These are phyloP conservation scores for Pluvianellus socialis DNA, from an alignment of 2,113 vertebrate species.

Conservation along the genomic window DNA sequence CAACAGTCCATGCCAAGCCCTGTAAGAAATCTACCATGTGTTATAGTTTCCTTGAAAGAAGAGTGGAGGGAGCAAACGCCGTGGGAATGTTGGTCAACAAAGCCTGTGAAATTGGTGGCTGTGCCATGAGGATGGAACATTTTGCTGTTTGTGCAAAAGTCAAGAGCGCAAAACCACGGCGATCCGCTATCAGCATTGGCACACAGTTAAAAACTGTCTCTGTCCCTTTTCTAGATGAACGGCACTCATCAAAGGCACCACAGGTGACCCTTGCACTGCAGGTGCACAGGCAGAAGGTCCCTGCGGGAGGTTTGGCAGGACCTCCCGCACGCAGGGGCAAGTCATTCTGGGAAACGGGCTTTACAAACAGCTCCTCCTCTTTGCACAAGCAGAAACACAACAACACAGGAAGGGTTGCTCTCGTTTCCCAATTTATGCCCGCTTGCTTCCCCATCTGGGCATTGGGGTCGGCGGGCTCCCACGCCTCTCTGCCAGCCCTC, in stretches of 20 bases:
- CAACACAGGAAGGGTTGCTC: background rate
- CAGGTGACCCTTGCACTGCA: background rate
- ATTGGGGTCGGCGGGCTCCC: background rate
- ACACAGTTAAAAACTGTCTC: background rate
- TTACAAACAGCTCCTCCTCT: slow-evolving; percentile 14
- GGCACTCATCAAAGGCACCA: background rate
- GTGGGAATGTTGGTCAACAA: background rate
- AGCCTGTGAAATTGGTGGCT: background rate
- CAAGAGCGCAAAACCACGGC: background rate
- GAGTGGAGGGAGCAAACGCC: background rate
- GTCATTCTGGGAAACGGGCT: background rate
- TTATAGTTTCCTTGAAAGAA: slow-evolving; percentile 36
- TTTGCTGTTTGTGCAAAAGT: background rate
- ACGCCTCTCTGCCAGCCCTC: background rate
- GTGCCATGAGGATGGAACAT: background rate
- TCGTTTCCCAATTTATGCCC: background rate
- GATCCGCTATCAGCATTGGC: background rate
- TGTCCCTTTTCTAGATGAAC: background rate
- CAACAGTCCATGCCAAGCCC: background rate
- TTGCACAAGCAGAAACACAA: background rate
- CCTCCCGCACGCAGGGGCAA: background rate
- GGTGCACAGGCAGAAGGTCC: background rate
- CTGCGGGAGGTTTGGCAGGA: background rate
- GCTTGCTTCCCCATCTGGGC: background rate
- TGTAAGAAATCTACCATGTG: background rate